These are phyloP conservation scores for Enteromius thamalakanensis DNA, from an alignment of 2,797 vertebrate species.

Conservation along the genomic window DNA sequence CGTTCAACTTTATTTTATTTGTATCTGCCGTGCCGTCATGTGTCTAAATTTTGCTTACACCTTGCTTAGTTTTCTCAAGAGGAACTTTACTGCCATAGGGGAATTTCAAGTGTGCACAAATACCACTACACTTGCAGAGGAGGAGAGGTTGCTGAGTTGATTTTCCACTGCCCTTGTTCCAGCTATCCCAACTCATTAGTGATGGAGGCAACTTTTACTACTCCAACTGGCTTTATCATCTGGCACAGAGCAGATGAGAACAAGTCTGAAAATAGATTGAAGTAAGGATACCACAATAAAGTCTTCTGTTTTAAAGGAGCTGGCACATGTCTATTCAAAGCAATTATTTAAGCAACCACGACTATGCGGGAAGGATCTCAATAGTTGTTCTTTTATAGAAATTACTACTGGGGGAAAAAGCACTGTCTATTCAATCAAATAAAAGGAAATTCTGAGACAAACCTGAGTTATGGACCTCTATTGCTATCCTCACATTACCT, in stretches of 20 bases:
- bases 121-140: slow-evolving; percentile 23
- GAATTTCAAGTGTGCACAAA: slow-evolving; percentile 33
- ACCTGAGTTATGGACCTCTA: slow-evolving; percentile 33
- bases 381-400: slow-evolving; percentile 37
- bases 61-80: slow-evolving; percentile 22
- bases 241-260: slow-evolving; percentile 49
- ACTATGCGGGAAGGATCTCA: slow-evolving; percentile 15
- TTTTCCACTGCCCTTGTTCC: slow-evolving; percentile 44
- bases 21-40: neutral
- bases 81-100: slow-evolving; percentile 26
- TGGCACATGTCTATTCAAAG: slow-evolving; percentile 37
- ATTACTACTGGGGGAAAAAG: neutral
- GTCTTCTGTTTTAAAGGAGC: slow-evolving; percentile 36
- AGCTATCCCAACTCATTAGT: slow-evolving; percentile 60
- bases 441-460: slow-evolving; percentile 39
- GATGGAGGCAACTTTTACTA: slow-evolving; percentile 58
- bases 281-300: slow-evolving; percentile 50
- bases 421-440: neutral
- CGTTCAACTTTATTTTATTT: slow-evolving; percentile 14
- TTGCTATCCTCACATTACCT: slow-evolving; percentile 47
- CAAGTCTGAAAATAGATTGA: slow-evolving; percentile 58
- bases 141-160: slow-evolving; percentile 38
- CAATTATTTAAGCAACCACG: slow-evolving; percentile 32
- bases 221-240: slow-evolving; percentile 56
- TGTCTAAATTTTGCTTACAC: slow-evolving; percentile 24